Percentiles rank a stretch among this genome's conserved stretches.
phyloP scores from a whole-genome alignment of 2,113 vertebrate genomes.

The Vanacampus margaritifer region DNA sequence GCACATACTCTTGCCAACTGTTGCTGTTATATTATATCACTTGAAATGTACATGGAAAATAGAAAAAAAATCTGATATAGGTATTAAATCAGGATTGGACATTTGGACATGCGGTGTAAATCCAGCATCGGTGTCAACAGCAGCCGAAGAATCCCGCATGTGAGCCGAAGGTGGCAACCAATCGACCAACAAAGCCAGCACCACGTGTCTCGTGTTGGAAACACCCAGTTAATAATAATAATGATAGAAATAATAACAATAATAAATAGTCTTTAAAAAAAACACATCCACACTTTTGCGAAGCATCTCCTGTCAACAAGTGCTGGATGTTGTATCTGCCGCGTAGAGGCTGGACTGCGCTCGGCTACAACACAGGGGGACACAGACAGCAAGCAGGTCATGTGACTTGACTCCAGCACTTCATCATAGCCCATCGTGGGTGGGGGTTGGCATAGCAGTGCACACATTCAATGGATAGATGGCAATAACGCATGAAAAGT shows the following conservation, averaged over 20 bases:
- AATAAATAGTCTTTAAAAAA: constrained; percentile 54
- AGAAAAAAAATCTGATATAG: background rate
- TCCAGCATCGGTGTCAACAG: constrained; percentile 25
- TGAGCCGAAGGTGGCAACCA: constrained; percentile 44
- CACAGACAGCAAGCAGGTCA: constrained; percentile 69
- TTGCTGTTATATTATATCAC: too few species aligned
- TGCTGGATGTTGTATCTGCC: constrained; percentile 77
- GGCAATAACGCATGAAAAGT: too few species aligned
- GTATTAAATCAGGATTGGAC: background rate
- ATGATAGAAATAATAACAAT: constrained; percentile 28
- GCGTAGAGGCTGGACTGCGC: constrained; percentile 73
- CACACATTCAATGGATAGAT: background rate
- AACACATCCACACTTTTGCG: constrained; percentile 39
- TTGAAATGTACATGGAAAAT: background rate
- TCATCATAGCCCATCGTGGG: background rate
- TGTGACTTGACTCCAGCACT: constrained; percentile 44
- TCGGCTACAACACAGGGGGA: constrained; percentile 77
- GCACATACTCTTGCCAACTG: too few species aligned
- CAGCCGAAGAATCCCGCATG: constrained; percentile 51
- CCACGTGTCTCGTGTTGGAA: constrained; percentile 58
- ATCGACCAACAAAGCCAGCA: constrained; percentile 26
- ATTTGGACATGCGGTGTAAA: background rate
- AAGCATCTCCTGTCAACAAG: constrained; percentile 74
- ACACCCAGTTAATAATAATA: constrained; percentile 34
- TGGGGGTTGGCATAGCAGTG: background rate